Evolutionary conservation across 2,797 vertebrate species (phyloP), one percentile per base, ranked within the genome.

Genomic region (Hyperoplus immaculatus): DNA sequence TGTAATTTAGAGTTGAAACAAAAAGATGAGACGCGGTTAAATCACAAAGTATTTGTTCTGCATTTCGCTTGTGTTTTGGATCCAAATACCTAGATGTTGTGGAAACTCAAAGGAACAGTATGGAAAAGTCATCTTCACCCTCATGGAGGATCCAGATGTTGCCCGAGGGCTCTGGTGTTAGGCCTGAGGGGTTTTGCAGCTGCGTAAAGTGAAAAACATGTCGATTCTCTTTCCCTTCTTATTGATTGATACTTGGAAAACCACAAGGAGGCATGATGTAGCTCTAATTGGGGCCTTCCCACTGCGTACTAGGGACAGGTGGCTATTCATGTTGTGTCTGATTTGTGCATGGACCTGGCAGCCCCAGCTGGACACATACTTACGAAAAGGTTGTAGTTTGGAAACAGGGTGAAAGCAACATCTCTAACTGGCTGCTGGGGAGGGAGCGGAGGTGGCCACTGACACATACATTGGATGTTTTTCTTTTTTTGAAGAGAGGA

Each of bases 271-370:
- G 21, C 36, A 63, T 42, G 15, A 21, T 60, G 54, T 15, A 45
- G 41, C 57, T 80, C 47, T 51, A 54, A 47, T 72, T 78, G 47
- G 16, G 39, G 46, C 47, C 29, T 43, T 57, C 42, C 51, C 8
- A 4, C 63, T 77, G 51, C 67, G 55, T 50, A 66, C 70, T 80
- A 46, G 21, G 77, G 72, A 85, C 81, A 89, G 81, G 85, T 91
- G 83, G 46, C 69, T 55, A 18, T 88, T 75, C 86, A 29, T 29
- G 29, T 29, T 29, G 92, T 90, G 79, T 80, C 86, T 82, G 85
- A 49, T 72, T 78, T 85, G 77, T 69, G 56, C 39, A 64, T 43
- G 45, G 12, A 47, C 50, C 64, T 82, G 84, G 84, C 76, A 83
- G 41, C 8, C 10, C 53, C 29, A 47, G 42, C 56, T 42, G 62